Percentiles rank a stretch among this genome's conserved stretches.
Conservation (phyloP, 2,797 vertebrate species). For the Acropternis orthonyx region DNA sequence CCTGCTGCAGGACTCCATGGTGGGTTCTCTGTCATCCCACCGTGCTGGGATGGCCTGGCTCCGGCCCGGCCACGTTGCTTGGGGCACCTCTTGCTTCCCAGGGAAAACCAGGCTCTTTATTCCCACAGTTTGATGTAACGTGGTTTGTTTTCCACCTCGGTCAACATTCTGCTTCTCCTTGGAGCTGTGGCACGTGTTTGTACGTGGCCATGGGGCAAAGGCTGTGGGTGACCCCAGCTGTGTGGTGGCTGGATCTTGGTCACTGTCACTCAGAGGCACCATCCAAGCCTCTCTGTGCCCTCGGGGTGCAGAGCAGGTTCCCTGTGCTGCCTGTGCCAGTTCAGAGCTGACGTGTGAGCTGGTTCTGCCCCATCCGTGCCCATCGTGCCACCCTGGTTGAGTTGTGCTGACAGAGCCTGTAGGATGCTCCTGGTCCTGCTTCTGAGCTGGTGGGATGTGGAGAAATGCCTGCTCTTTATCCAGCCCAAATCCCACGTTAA, state of each 20-base stretch:
- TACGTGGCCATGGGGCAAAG: rapidly evolving
- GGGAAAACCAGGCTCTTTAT: background rate
- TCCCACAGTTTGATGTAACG: rapidly evolving
- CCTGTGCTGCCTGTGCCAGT: background rate
- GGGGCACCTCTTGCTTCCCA: background rate
- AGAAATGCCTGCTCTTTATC: background rate
- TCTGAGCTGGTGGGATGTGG: background rate
- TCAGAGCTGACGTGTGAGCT: rapidly evolving
- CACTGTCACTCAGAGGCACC: background rate
- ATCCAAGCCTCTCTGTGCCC: background rate
- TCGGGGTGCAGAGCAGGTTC: background rate
- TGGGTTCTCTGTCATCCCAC: constrained; percentile 65
- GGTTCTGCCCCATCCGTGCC: background rate
- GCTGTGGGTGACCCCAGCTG: background rate
- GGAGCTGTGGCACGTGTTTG: background rate
- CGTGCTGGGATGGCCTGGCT: background rate
- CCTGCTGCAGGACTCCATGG: constrained; percentile 98
- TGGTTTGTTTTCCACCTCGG: background rate
- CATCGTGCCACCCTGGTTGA: rapidly evolving
- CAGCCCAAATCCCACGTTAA: background rate
- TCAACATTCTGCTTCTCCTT: rapidly evolving
- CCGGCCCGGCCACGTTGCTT: rapidly evolving
- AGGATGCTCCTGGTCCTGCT: background rate
- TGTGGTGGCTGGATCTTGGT: background rate
- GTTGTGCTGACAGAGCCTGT: background rate